A percentile compares a stretch with the other conserved stretches of the same genome.
Evolutionary conservation across 2,113 vertebrate genomes (phyloP).

Genomic region (Chrysemys picta): DNA sequence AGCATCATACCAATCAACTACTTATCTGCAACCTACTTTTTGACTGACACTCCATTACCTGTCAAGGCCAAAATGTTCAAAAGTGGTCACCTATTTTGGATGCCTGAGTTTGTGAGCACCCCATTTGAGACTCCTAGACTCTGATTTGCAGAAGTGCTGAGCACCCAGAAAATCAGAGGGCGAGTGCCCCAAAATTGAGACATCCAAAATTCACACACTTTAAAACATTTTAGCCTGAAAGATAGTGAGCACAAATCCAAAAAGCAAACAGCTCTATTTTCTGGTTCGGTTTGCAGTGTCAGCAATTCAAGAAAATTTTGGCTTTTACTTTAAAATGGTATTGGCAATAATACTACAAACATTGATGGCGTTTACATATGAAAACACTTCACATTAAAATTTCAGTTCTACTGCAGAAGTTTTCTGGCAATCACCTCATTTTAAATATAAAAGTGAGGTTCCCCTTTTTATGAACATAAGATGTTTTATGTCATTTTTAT

Average conservation of each 20-base stretch:
- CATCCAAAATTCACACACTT: too few relatives aligned
- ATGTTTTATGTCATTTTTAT: not conserved
- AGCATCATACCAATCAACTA: too few relatives aligned
- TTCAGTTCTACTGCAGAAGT: not conserved
- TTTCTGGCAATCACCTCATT: not conserved
- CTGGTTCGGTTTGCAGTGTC: not conserved
- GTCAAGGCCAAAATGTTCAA: not conserved
- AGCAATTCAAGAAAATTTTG: not conserved
- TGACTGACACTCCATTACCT: not conserved
- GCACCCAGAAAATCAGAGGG: not conserved
- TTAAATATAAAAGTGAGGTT: not conserved
- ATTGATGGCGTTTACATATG: not conserved
- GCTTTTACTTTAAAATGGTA: not conserved
- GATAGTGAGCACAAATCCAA: not conserved
- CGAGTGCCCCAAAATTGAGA: too few relatives aligned
- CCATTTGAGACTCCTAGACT: accelerated
- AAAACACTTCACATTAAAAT: not conserved
- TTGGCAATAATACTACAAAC: not conserved
- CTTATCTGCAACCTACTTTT: not conserved
- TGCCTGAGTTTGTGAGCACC: not conserved
- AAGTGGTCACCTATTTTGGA: not conserved
- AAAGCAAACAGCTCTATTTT: not conserved
- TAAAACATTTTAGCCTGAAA: not conserved
- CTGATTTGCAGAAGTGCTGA: not conserved
- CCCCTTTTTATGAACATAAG: not conserved